These are phyloP conservation scores for Apogon talboti DNA, from an alignment of 2,797 vertebrate species.

Conservation along the genomic window DNA sequence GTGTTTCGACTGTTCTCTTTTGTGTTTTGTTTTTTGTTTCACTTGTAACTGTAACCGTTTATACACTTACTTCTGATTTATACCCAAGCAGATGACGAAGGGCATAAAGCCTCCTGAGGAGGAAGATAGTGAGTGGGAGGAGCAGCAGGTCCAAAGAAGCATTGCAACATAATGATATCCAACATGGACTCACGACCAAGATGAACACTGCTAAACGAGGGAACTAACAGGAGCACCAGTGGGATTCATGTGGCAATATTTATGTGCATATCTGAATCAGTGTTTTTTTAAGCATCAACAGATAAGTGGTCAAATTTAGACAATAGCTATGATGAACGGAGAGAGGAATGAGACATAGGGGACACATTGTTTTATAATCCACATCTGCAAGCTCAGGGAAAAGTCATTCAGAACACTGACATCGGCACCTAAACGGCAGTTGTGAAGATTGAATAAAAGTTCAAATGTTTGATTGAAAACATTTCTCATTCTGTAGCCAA, in stretches of 20 bases:
- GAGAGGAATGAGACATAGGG: neutral
- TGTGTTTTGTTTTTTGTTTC: no score
- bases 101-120: neutral
- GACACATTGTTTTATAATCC: conserved; percentile 7
- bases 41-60: no score
- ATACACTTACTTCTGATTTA: neutral
- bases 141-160: neutral
- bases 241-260: neutral
- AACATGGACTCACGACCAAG: no score
- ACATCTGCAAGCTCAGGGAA: conserved; percentile 2
- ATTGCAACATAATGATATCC: no score
- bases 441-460: conserved; percentile 65
- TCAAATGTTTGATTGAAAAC: conserved; percentile 63
- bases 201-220: no score
- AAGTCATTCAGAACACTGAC: conserved; percentile 23
- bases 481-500: conserved; percentile 65
- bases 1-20: no score
- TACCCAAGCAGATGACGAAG: neutral
- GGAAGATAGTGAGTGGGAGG: neutral
- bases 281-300: no score
- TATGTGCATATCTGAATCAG: conserved; percentile 18
- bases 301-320: no score
- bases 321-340: neutral
- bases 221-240: neutral
- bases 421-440: conserved; percentile 40